Percentiles rank a stretch among this genome's conserved stretches.
phyloP scores from a whole-genome alignment of 2,113 vertebrate species.

The Physeter macrocephalus region DNA sequence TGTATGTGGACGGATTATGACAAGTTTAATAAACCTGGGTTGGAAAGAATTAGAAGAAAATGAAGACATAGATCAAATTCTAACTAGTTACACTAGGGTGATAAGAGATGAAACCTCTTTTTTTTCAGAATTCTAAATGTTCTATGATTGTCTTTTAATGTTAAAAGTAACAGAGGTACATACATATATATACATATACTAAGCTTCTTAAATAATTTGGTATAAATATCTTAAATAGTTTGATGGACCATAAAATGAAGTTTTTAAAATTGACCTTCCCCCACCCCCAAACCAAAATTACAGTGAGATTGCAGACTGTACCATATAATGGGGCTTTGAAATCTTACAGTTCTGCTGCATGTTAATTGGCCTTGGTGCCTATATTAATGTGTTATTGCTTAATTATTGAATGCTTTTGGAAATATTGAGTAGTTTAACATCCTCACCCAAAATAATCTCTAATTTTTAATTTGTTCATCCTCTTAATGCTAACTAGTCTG shows the following conservation, averaged over 20 bases:
- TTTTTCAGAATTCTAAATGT: neutral
- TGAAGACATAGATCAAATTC: neutral
- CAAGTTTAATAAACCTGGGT: neutral
- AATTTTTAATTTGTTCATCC: conserved; percentile 22
- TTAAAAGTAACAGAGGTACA: neutral
- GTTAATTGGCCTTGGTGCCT: neutral
- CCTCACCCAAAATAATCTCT: neutral
- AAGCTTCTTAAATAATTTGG: neutral
- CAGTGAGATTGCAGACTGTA: neutral
- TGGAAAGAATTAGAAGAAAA: neutral
- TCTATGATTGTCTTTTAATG: neutral
- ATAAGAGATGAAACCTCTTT: neutral
- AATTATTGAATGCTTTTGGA: neutral
- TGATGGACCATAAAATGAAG: neutral
- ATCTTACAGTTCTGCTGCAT: neutral
- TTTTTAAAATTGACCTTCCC: neutral
- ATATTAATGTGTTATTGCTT: neutral
- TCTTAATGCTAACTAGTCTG: neutral
- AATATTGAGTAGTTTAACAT: neutral
- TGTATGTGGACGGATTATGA: neutral
- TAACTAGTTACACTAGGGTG: neutral
- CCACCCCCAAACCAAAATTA: neutral
- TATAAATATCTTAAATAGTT: neutral
- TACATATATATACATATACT: neutral
- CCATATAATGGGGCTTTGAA: neutral